Evolutionary conservation across 1,140 invertebrate species (phyloP).

Genomic region (Hydropsyche tenuis): DNA sequence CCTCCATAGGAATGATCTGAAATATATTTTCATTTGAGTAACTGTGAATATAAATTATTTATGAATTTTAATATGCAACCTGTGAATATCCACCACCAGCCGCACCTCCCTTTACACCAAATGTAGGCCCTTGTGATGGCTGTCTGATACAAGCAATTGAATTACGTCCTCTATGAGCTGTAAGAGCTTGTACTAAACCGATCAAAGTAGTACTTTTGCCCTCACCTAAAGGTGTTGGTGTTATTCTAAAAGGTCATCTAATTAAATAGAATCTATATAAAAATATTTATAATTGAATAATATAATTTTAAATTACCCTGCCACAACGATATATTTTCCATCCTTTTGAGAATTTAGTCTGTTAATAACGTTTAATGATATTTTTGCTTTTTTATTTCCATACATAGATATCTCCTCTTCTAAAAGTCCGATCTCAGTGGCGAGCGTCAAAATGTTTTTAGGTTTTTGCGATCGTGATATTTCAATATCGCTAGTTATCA

Average conservation of each 20-base stretch:
- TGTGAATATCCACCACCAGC: constrained; percentile 93
- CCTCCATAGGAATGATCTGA: constrained; percentile 99
- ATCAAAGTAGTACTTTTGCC: constrained; percentile 97
- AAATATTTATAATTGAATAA: not conserved
- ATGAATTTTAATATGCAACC: constrained; percentile 52
- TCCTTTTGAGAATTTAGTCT: constrained; percentile 71
- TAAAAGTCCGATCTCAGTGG: constrained; percentile 85
- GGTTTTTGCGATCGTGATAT: constrained; percentile 88
- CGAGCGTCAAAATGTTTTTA: constrained; percentile 81
- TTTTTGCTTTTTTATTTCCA: constrained; percentile 95
- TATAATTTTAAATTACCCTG: constrained; percentile 70
- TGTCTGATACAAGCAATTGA: constrained; percentile 96
- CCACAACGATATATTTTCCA: constrained; percentile 95
- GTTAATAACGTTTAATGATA: constrained; percentile 83
- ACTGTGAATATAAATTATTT: not conserved
- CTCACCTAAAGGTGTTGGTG: constrained; percentile 96
- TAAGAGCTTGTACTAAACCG: constrained; percentile 91
- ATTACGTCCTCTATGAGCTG: constrained; percentile 84
- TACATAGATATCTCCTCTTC: constrained; percentile 86
- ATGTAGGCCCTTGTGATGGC: constrained; percentile 98
- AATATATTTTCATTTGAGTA: constrained; percentile 39
- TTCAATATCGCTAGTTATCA: constrained; percentile 77
- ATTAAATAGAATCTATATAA: not conserved
- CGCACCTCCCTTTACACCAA: constrained; percentile 97
- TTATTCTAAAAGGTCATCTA: constrained; percentile 84